These are phyloP conservation scores for Hemibagrus wyckioides DNA, from an alignment of 2,113 vertebrate species.

Conservation along the genomic window DNA sequence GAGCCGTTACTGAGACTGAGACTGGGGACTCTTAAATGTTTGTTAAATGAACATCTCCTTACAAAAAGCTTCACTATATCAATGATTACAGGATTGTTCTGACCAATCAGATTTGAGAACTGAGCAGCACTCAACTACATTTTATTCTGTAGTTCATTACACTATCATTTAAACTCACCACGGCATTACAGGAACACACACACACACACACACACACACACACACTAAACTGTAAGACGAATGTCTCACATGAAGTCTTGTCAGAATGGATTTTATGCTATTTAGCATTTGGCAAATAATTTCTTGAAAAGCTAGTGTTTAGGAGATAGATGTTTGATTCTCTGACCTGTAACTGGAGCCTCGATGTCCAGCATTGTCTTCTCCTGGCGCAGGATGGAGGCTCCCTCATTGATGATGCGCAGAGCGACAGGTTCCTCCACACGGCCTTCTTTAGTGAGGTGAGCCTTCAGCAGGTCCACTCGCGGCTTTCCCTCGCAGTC, in stretches of 20 bases:
- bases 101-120: background rate
- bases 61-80: background rate
- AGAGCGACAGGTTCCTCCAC: slow-evolving; percentile 80
- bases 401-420: slow-evolving; percentile 81
- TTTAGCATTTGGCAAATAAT: background rate
- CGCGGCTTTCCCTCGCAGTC: slow-evolving; percentile 79
- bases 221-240: background rate
- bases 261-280: background rate
- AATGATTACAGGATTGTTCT: background rate
- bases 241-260: background rate
- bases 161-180: background rate
- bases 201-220: background rate
- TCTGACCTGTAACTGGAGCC: slow-evolving; percentile 79
- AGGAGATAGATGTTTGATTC: background rate
- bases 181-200: background rate
- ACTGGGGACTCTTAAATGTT: background rate
- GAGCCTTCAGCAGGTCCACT: slow-evolving; percentile 81
- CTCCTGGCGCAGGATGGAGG: slow-evolving; percentile 79
- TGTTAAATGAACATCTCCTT: background rate
- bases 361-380: slow-evolving; percentile 84
- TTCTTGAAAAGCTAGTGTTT: background rate
- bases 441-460: slow-evolving; percentile 81
- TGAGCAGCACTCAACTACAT: background rate
- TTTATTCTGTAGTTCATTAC: background rate
- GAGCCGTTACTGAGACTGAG: background rate